Evolutionary conservation across 2,888 invertebrate genomes (phyloP), one percentile per base, ranked within the genome.

Genomic region (Hirtodrosophila duncani): DNA sequence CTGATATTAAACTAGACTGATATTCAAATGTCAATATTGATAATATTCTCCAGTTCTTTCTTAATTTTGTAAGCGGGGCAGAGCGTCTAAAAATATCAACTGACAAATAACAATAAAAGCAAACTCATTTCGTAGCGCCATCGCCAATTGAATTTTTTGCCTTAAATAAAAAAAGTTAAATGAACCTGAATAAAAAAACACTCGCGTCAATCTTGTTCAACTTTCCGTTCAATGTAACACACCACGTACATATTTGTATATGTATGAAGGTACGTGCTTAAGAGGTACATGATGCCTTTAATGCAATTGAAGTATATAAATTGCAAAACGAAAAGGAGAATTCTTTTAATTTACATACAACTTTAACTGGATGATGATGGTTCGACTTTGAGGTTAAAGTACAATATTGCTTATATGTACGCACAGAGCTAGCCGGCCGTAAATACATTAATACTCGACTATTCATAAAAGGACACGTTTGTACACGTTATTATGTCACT

Each of bases 101-200:
- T 2, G 10, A 10, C 20, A 11, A 6, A 9, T 5, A 9, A 21
- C 17, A 2, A n/a, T n/a, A n/a, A 31, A 3, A n/a, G 9, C 9
- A 9, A n/a, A 6, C 10, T 33, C 26, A 30, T 17, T 45, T 51
- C 18, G 30, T 31, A 33, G 17, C 50, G 44, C 23, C 42, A 59
- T 29, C 27, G 27, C 39, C 56, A 69, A 71, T 67, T 75, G 65
- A 65, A 53, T 62, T 56, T 67, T 75, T 60, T 67, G 62, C 46
- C 39, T 36, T 37, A 45, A 49, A 57, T 59, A 50, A 63, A 53
- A n/a, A n/a, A 44, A 45, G 61, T 52, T 58, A 43, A 60, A 62
- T 53, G 42, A 62, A 77, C 49, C 51, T 51, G 53, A 46, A 31
- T 41, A 46, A 56, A 52, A 48, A 62, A 34, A 50, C 31, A 42